Percentiles rank a stretch among this genome's conserved stretches.
Conservation (phyloP, 2,888 invertebrate genomes). For the Leucoma salicis region DNA sequence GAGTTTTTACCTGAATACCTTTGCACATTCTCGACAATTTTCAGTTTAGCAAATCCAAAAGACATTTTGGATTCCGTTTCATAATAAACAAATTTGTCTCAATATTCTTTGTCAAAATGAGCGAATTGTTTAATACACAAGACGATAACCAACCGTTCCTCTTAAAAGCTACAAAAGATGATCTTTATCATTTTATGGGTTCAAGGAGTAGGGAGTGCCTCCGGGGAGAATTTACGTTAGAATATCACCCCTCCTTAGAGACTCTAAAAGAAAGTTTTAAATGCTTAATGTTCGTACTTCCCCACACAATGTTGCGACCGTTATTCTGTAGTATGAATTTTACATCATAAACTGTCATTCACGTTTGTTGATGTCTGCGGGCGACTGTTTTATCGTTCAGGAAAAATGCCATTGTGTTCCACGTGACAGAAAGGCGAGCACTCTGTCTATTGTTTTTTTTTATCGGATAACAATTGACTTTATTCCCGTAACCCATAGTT, state of each 20-base stretch:
- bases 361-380: constrained; percentile 37
- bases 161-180: constrained; percentile 60
- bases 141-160: constrained; percentile 37
- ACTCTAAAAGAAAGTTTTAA: constrained; percentile 70
- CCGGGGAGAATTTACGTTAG: constrained; percentile 58
- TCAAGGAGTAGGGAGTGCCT: constrained; percentile 53
- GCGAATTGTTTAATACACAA: constrained; percentile 46
- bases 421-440: constrained; percentile 34
- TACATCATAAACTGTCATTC: constrained; percentile 42
- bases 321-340: constrained; percentile 39
- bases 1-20: constrained; percentile 25
- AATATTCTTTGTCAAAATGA: constrained; percentile 36
- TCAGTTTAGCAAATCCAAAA: constrained; percentile 31
- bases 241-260: constrained; percentile 56
- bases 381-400: constrained; percentile 44
- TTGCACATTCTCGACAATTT: constrained; percentile 30
- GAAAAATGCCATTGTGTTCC: constrained; percentile 40
- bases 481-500: constrained; percentile 14
- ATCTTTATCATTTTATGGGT: constrained; percentile 71
- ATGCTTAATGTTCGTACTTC: constrained; percentile 58
- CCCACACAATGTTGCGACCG: constrained; percentile 37
- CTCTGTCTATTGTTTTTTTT: constrained; percentile 36
- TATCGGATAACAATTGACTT: constrained; percentile 37
- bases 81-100: constrained; percentile 44
- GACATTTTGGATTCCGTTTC: constrained; percentile 44